phyloP scores from a whole-genome alignment of 2,797 vertebrate species.

The Catharus ustulatus region DNA sequence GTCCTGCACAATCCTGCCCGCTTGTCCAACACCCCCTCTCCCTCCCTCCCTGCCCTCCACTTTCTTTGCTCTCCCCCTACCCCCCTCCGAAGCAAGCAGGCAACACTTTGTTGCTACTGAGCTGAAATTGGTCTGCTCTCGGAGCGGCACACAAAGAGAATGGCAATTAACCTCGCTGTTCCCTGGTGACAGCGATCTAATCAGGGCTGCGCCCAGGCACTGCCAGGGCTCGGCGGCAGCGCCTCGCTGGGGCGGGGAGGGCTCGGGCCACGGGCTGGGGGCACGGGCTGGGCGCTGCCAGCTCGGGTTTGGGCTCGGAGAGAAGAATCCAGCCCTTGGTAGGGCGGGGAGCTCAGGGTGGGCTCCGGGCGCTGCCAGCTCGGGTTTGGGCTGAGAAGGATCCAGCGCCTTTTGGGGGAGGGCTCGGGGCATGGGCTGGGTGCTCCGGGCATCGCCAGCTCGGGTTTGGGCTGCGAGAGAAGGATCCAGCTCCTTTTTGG shows the following conservation, averaged over 20 bases:
- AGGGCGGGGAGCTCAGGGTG: too few species aligned
- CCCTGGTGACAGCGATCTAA: constrained; percentile 80
- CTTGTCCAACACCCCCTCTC: constrained; percentile 24
- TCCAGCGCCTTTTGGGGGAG: too few species aligned
- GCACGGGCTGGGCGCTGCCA: too few species aligned
- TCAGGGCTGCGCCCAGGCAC: constrained; percentile 52
- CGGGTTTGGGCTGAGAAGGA: too few species aligned
- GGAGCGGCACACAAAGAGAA: constrained; percentile 69
- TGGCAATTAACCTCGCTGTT: constrained; percentile 81
- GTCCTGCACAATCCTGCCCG: constrained; percentile 62
- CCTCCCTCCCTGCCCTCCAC: constrained; percentile 14
- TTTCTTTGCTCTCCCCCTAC: constrained; percentile 23
- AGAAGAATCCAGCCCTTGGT: too few species aligned
- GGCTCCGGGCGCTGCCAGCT: too few species aligned
- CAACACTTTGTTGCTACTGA: constrained; percentile 75
- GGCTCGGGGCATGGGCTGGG: too few species aligned
- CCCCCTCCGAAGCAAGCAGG: constrained; percentile 45
- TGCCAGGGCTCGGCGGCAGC: constrained; percentile 8
- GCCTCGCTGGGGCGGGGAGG: background rate
- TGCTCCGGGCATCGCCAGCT: too few species aligned
- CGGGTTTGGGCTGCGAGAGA: too few species aligned
- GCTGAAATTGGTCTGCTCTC: constrained; percentile 71
- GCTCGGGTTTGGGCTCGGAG: too few species aligned
- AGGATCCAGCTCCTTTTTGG: too few species aligned
- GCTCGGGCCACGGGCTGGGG: too few species aligned